phyloP scores from a whole-genome alignment of 2,797 vertebrate genomes.

The Sebastes kiyomatsui region DNA sequence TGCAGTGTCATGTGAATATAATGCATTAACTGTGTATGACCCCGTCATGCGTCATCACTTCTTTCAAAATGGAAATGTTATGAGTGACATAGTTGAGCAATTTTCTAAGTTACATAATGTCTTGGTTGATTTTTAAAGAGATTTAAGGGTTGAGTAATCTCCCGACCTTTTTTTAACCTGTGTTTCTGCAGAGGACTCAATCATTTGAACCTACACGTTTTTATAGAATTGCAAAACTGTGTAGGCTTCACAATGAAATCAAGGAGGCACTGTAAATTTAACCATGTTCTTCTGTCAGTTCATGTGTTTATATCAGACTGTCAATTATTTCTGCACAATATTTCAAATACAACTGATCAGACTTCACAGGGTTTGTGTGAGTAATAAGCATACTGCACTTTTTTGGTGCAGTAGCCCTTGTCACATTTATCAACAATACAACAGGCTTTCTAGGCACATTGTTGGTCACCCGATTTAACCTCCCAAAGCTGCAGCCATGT shows the following conservation, averaged over 20 bases:
- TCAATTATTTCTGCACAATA: background rate
- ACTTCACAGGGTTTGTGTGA: background rate
- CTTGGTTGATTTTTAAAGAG: constrained; percentile 21
- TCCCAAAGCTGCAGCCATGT: constrained; percentile 16
- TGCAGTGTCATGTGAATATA: background rate
- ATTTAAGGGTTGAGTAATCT: background rate
- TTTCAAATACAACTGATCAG: background rate
- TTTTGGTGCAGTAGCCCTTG: background rate
- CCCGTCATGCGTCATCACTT: background rate
- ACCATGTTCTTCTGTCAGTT: background rate
- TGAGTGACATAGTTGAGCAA: constrained; percentile 7
- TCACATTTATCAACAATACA: background rate
- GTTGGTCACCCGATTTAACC: constrained; percentile 30
- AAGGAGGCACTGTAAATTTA: background rate
- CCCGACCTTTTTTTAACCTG: background rate
- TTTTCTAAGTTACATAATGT: constrained; percentile 22
- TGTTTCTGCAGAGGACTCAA: background rate
- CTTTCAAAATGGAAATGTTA: background rate
- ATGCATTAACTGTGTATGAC: background rate
- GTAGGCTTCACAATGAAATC: background rate
- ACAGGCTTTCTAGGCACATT: constrained; percentile 13
- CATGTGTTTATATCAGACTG: background rate
- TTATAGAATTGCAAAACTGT: background rate
- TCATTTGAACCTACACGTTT: background rate
- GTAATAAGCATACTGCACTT: background rate